Evolutionary conservation across 2,888 invertebrate genomes (phyloP).

Genomic region (Apodemia hepburni): DNA sequence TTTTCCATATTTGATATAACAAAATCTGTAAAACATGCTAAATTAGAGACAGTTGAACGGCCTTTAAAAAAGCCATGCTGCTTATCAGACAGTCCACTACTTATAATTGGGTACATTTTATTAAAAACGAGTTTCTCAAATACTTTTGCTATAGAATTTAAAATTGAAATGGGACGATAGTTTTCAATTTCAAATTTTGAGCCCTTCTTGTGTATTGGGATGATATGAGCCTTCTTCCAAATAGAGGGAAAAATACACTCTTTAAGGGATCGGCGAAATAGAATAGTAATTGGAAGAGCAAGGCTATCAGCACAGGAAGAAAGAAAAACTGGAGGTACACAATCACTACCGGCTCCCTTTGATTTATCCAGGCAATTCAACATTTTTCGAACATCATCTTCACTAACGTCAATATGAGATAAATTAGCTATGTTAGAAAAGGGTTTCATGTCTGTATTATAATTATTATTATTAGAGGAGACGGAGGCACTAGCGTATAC

Average conservation of each 20-base stretch:
- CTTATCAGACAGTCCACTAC: not conserved
- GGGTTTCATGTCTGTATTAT: no score
- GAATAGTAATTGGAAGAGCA: not conserved
- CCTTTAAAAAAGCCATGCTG: not conserved
- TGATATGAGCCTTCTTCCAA: conserved; percentile 21
- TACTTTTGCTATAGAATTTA: not conserved
- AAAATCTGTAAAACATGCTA: not conserved
- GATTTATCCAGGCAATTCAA: not conserved
- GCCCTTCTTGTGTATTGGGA: conserved; percentile 23
- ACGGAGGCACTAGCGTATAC: not conserved
- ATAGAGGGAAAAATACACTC: conserved; percentile 12
- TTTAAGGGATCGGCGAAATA: conserved; percentile 6
- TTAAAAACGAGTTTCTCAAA: not conserved
- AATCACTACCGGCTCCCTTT: not conserved
- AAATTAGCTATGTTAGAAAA: no score
- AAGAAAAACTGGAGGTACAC: conserved; percentile 11
- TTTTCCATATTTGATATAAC: not conserved
- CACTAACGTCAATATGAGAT: no score
- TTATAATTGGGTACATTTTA: not conserved
- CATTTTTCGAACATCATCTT: no score
- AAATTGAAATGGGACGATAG: conserved; percentile 20
- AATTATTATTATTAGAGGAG: no score
- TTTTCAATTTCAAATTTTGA: conserved; percentile 19
- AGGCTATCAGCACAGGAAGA: not conserved
- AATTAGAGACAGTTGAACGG: not conserved